Conservation (phyloP, 2,888 invertebrate genomes). For the Boloria selene region DNA sequence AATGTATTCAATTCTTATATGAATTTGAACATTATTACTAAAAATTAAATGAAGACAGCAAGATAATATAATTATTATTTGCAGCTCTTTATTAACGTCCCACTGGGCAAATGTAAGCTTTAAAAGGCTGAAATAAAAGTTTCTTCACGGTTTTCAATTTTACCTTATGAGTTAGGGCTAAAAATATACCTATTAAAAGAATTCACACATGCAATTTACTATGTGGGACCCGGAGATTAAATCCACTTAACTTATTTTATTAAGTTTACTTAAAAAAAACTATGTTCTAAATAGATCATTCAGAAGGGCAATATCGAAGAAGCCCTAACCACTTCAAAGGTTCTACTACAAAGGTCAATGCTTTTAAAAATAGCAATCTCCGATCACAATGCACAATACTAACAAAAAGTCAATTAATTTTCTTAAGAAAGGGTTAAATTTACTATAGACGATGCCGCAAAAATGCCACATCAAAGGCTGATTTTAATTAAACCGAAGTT, state of each 20-base stretch:
- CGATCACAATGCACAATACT: constrained; percentile 22
- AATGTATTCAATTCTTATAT: not conserved
- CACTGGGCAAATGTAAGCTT: too few species aligned
- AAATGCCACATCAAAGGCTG: constrained; percentile 53
- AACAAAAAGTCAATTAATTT: constrained; percentile 62
- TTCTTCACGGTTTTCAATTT: too few species aligned
- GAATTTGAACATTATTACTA: not conserved
- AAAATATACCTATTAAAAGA: too few species aligned
- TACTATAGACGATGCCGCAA: constrained; percentile 51
- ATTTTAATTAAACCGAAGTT: constrained; percentile 48
- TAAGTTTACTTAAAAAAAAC: too few species aligned
- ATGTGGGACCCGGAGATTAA: too few species aligned
- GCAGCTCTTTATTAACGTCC: too few species aligned
- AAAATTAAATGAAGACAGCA: too few species aligned
- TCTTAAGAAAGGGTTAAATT: constrained; percentile 54
- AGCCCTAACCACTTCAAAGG: constrained; percentile 19
- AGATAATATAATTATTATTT: too few species aligned
- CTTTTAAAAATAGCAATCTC: constrained; percentile 23
- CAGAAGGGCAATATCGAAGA: constrained; percentile 1
- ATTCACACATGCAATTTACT: too few species aligned
- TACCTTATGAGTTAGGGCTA: too few species aligned
- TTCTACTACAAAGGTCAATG: constrained; percentile 13
- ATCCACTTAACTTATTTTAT: too few species aligned
- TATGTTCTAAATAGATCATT: not conserved
- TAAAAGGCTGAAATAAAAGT: too few species aligned